Conservation (phyloP, 2,113 vertebrate species). For the Hemiprocne comata region DNA sequence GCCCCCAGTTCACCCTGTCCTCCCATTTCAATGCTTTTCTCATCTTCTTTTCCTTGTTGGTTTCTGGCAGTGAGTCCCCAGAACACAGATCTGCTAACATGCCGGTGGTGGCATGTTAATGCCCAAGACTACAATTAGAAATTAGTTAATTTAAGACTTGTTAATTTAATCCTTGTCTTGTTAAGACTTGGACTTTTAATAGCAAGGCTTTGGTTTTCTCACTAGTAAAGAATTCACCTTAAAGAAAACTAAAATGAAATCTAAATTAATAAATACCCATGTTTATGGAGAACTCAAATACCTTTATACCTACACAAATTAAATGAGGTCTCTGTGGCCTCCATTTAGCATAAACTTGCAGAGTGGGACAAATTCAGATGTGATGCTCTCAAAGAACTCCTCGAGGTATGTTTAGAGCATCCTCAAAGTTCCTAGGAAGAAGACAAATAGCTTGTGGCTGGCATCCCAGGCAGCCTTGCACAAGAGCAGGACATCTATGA, state of each 20-base stretch:
- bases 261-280: conserved; percentile 4
- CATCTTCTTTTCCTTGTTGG: background rate
- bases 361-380: background rate
- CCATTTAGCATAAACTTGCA: background rate
- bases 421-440: background rate
- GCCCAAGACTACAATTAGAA: background rate
- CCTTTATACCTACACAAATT: conserved; percentile 30
- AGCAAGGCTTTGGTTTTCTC: background rate
- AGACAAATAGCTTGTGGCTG: background rate
- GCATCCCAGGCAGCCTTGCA: background rate
- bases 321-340: conserved; percentile 20
- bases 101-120: background rate
- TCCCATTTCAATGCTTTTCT: background rate
- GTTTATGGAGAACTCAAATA: conserved; percentile 9
- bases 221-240: background rate
- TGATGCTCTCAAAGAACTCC: background rate
- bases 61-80: background rate
- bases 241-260: conserved; percentile 7
- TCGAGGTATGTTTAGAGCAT: background rate
- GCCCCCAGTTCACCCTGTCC: background rate
- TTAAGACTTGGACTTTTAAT: background rate
- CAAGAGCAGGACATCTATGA: background rate
- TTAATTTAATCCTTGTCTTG: too few relatives aligned
- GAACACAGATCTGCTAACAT: background rate
- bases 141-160: background rate